Percentiles rank a stretch among this genome's conserved stretches.
These are phyloP conservation scores for Hippopotamus amphibius DNA, from an alignment of 2,113 vertebrate species.

Conservation along the genomic window DNA sequence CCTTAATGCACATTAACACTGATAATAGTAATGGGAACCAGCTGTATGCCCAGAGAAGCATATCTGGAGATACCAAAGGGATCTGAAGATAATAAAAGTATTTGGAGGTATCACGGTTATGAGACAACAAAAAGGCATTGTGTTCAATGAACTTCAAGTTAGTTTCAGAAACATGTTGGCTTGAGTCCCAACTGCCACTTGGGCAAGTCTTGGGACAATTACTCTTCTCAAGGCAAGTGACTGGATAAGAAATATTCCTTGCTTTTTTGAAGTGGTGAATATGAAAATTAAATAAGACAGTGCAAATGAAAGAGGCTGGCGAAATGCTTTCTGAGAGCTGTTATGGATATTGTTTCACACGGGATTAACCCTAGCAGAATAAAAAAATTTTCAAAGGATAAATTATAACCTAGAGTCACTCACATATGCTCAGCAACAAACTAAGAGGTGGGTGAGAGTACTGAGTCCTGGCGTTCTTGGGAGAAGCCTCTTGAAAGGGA, in stretches of 20 bases:
- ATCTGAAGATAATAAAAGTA: background rate
- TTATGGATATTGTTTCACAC: background rate
- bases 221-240: background rate
- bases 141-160: constrained; percentile 32
- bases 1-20: background rate
- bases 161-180: background rate
- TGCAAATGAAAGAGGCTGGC: background rate
- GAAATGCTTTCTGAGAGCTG: background rate
- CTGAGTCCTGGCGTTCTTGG: background rate
- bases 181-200: background rate
- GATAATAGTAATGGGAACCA: background rate
- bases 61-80: background rate
- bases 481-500: background rate
- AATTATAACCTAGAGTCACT: background rate
- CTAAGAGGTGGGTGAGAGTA: background rate
- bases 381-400: constrained; percentile 22
- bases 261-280: background rate
- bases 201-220: background rate
- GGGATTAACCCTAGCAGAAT: background rate
- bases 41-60: background rate
- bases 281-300: background rate
- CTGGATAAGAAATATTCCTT: background rate
- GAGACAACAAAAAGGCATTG: background rate
- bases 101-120: background rate
- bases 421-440: background rate